Evolutionary conservation across 2,888 invertebrate genomes (phyloP).

Genomic region (Eueremaeus valkanovi): DNA sequence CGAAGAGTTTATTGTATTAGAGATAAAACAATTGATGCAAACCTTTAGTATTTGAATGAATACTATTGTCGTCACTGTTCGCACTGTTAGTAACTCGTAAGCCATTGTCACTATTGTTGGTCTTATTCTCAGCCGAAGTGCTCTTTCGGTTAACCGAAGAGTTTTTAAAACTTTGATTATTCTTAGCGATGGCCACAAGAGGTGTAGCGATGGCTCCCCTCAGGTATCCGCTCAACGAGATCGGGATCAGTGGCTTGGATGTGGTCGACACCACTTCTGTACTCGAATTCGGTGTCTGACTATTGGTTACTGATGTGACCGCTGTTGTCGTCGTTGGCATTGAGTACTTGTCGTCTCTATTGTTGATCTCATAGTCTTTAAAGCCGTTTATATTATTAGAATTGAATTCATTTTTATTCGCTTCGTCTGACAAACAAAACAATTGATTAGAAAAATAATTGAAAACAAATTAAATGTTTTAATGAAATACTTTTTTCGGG

Average conservation of each 20-base stretch:
- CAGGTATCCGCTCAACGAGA: constrained; percentile 23
- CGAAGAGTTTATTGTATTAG: neutral
- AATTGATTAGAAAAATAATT: neutral
- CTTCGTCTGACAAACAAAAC: neutral
- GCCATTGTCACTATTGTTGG: neutral
- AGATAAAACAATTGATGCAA: neutral
- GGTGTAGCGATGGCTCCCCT: constrained; percentile 41
- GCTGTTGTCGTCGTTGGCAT: neutral
- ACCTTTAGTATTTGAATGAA: neutral
- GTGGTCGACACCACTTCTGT: neutral
- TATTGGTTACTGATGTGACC: neutral
- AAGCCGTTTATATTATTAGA: neutral
- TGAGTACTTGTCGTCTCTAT: neutral
- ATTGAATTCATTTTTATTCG: neutral
- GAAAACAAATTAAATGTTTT: neutral
- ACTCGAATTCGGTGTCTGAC: neutral
- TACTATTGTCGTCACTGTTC: neutral
- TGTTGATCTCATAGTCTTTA: constrained; percentile 17
- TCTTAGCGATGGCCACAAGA: constrained; percentile 34
- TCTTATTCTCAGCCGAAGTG: neutral
- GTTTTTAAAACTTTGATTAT: constrained; percentile 9
- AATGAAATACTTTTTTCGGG: constrained; percentile 64
- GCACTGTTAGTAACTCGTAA: neutral
- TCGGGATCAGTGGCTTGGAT: constrained; percentile 4
- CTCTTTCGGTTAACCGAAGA: neutral